Conservation (phyloP, 1,140 invertebrate species). For the Liolophura sinensis region DNA sequence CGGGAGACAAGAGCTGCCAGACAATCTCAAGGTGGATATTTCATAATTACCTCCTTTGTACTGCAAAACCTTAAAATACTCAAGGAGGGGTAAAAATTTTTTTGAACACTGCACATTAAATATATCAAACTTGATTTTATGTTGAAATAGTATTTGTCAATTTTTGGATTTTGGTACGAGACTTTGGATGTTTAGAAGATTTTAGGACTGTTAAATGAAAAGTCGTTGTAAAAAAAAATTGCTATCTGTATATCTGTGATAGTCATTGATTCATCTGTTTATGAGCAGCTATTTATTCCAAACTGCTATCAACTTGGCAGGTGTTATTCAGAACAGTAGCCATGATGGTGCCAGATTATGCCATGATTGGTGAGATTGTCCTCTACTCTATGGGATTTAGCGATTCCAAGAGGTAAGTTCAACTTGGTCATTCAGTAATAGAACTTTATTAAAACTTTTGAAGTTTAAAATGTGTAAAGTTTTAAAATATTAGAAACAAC, state of each 20-base stretch:
- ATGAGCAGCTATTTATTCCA: too few species aligned
- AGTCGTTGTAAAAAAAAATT: too few species aligned
- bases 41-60: background rate
- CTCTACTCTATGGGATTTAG: slow-evolving; percentile 61
- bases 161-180: too few species aligned
- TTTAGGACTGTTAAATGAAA: too few species aligned
- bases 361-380: slow-evolving; percentile 59
- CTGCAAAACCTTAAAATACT: too few species aligned
- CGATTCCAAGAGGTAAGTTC: slow-evolving; percentile 54
- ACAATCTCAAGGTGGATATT: slow-evolving; percentile 54
- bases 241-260: too few species aligned
- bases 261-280: too few species aligned
- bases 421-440: background rate
- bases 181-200: too few species aligned
- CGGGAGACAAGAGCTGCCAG: slow-evolving; percentile 58
- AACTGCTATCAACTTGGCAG: slow-evolving; percentile 22
- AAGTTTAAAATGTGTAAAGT: background rate
- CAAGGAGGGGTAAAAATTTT: too few species aligned
- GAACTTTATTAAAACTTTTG: background rate
- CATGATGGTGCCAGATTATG: slow-evolving; percentile 62
- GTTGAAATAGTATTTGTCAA: too few species aligned
- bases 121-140: too few species aligned
- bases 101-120: too few species aligned
- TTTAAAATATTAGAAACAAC: background rate
- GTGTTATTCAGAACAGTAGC: slow-evolving; percentile 59